Conservation (phyloP, 2,888 invertebrate genomes). For the Netelia inedita region DNA sequence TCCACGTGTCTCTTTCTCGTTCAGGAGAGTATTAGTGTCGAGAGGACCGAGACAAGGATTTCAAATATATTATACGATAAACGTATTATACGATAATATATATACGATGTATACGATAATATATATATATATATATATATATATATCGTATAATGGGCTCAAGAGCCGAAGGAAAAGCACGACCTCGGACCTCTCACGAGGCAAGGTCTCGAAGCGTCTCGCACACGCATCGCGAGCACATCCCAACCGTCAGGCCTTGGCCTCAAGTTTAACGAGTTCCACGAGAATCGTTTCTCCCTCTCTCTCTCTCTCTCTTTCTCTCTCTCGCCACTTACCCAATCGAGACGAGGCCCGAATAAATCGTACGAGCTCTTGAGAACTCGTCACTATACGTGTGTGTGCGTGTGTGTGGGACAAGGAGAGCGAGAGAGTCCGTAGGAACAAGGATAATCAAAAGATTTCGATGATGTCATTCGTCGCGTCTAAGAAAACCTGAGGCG, state of each 20-base stretch:
- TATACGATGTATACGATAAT: background rate
- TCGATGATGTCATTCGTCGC: too few species aligned
- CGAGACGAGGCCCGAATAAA: constrained; percentile 63
- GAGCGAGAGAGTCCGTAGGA: background rate
- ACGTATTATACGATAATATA: too few species aligned
- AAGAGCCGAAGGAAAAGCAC: constrained; percentile 23
- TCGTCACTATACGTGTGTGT: constrained; percentile 4
- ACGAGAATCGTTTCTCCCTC: constrained; percentile 59
- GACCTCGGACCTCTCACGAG: constrained; percentile 12
- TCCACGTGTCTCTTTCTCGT: background rate
- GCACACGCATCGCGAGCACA: constrained; percentile 30
- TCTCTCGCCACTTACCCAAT: constrained; percentile 60
- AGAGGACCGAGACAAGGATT: background rate
- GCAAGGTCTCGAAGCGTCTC: constrained; percentile 36
- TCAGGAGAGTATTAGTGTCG: background rate
- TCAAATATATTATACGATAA: background rate
- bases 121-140: too few species aligned
- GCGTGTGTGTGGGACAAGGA: background rate
- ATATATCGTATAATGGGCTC: background rate
- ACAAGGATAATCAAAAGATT: too few species aligned
- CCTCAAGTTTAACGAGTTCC: constrained; percentile 68
- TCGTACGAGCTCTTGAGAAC: constrained; percentile 53
- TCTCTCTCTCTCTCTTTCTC: too few species aligned
- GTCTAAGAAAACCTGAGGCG: too few species aligned
- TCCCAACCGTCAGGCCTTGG: constrained; percentile 45